These are phyloP conservation scores for Nesogale talazaci DNA, from an alignment of 2,113 vertebrate species.

Conservation along the genomic window DNA sequence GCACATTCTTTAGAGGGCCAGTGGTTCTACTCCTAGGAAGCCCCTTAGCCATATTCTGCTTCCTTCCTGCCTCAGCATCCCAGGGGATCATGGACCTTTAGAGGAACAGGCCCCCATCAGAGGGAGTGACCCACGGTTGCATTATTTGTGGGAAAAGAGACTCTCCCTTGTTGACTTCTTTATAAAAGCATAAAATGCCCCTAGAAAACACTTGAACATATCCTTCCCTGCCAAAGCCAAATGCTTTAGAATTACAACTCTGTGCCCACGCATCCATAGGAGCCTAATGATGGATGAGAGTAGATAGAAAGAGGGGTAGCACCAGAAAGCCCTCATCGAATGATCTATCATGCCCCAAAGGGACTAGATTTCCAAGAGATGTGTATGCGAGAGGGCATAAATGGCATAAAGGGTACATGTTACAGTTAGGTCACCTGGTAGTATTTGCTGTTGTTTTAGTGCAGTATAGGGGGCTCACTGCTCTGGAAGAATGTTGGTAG, in stretches of 20 bases:
- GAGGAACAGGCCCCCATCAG: background rate
- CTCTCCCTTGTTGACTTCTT: background rate
- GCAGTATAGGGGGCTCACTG: background rate
- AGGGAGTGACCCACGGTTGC: background rate
- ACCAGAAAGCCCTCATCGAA: background rate
- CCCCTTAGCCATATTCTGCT: background rate
- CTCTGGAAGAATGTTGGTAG: background rate
- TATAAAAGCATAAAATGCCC: background rate
- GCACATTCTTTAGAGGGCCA: background rate
- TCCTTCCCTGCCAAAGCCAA: constrained; percentile 39
- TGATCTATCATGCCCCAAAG: too few relatives aligned
- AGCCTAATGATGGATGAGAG: background rate
- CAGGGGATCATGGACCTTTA: background rate
- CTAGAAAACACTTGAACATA: constrained; percentile 12
- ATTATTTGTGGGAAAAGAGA: background rate
- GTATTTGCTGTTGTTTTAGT: background rate
- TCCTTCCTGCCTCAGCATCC: background rate
- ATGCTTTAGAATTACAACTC: too few relatives aligned
- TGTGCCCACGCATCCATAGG: background rate
- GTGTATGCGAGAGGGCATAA: background rate
- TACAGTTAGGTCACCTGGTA: background rate
- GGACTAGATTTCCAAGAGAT: background rate
- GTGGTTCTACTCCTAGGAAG: background rate
- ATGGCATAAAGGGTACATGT: background rate
- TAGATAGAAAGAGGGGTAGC: background rate